Base-by-base conservation (phyloP, 2,113 vertebrate genomes). In the Corythaixoides concolor region DNA sequence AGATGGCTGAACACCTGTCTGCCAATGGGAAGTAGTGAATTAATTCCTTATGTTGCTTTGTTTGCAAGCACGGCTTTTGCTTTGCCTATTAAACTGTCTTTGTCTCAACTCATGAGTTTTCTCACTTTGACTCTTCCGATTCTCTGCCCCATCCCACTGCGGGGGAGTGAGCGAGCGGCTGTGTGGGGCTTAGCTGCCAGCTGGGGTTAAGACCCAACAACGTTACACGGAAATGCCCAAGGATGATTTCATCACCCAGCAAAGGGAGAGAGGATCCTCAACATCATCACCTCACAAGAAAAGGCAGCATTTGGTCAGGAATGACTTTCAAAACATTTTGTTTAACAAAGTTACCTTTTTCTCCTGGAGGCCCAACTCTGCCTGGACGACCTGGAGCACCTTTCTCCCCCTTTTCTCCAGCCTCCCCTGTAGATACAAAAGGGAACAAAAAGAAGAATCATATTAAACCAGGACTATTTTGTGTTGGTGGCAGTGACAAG, bases 331-430 rank as follows among this genome's bases (percentile, higher is more conserved):
- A 85, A 77, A 60, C 5, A 15, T 9, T 18, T 49, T 39, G 28
- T 79, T 83, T 64, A 92, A 58, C 9, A 67, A 81, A 64, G 26
- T 83, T 98, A 99, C 99, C 99, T 96, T 97, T 98, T 92, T 99
- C 99, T 98, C 99, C 99, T 8, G 98, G 97, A 59, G 99, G 99
- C 33, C 99, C 99, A 16, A 99, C 98, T 99, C 98, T 98, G 72
- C 99, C 99, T 12, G 99, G 99, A 93, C 99, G 98, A 67, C 99
- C 99, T 2, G 99, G 98, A 37, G 98, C 98, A 47, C 99, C 99
- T 97, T 99, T 99, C 86, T 98, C 98, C 50, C 99, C 99, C 93
- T 99, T 99, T 86, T 99, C 98, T 87, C 99, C 99, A 32, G 98
- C 83, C 52, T 99, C 99, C 50, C 99, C 99, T 99, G 96, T 82